Evolutionary conservation across 2,888 invertebrate species (phyloP).

Genomic region (Aporophyla lueneburgensis): DNA sequence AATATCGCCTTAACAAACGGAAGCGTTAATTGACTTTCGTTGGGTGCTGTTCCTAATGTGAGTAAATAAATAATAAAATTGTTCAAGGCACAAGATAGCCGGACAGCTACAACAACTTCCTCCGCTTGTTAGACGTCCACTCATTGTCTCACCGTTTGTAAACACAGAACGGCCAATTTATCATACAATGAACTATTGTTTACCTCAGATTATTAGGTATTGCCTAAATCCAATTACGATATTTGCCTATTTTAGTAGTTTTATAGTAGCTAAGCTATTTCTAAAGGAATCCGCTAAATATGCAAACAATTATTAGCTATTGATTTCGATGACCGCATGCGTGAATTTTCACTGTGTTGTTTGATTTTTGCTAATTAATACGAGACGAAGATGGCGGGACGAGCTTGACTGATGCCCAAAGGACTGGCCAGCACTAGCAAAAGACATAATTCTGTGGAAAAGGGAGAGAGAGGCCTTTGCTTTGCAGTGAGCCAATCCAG

Average conservation of each 20-base stretch:
- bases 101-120: slow-evolving; percentile 78
- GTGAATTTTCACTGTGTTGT: background rate
- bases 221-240: slow-evolving; percentile 64
- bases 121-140: slow-evolving; percentile 69
- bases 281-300: slow-evolving; percentile 19
- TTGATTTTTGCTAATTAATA: background rate
- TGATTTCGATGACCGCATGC: slow-evolving; percentile 1
- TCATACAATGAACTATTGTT: slow-evolving; percentile 86
- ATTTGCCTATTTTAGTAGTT: slow-evolving; percentile 24
- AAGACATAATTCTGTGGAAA: too few relatives aligned
- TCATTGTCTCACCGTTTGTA: slow-evolving; percentile 84
- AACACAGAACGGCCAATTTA: slow-evolving; percentile 79
- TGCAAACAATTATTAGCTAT: slow-evolving; percentile 2
- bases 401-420: too few relatives aligned
- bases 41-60: background rate
- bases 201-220: slow-evolving; percentile 71
- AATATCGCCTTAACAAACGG: background rate
- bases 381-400: background rate
- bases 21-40: background rate
- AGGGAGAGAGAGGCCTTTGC: too few relatives aligned
- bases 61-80: slow-evolving; percentile 35
- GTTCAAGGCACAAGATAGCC: slow-evolving; percentile 55
- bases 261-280: background rate
- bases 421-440: too few relatives aligned
- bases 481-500: too few relatives aligned